phyloP scores from a whole-genome alignment of 2,797 vertebrate species.

The Malurus leucopterus region DNA sequence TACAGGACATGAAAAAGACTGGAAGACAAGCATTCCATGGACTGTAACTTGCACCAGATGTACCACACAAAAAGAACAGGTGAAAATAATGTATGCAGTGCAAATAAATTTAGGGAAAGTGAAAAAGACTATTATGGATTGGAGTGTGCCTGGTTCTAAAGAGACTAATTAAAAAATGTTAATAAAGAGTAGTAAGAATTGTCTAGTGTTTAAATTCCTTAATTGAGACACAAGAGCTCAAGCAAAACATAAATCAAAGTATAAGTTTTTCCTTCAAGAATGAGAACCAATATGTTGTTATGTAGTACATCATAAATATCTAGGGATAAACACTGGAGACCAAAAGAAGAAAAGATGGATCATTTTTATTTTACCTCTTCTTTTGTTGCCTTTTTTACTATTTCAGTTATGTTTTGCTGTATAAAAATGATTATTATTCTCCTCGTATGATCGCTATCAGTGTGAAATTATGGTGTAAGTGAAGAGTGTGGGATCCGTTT shows the following conservation, averaged over 20 bases:
- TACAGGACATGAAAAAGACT: neutral
- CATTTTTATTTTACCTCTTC: constrained; percentile 21
- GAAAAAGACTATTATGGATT: neutral
- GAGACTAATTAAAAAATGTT: constrained; percentile 13
- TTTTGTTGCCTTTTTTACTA: neutral
- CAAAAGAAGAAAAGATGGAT: neutral
- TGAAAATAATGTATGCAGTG: neutral
- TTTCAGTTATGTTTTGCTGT: neutral
- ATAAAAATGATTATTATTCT: neutral
- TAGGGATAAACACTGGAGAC: neutral
- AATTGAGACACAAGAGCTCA: neutral
- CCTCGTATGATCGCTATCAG: rapidly evolving
- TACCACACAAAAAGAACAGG: neutral
- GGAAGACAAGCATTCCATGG: neutral
- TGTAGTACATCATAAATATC: neutral
- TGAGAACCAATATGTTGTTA: neutral
- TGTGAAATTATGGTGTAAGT: neutral
- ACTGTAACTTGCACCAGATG: neutral
- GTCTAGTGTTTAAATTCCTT: constrained; percentile 5
- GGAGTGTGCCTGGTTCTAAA: neutral
- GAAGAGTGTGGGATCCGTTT: constrained; percentile 3
- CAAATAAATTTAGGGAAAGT: neutral
- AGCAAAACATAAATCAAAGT: constrained; percentile 16
- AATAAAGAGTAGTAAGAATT: neutral
- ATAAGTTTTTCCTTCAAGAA: neutral